Percentiles rank a stretch among this genome's conserved stretches.
Evolutionary conservation across 2,888 invertebrate species (phyloP).

Genomic region (Macrosiphum euphorbiae): DNA sequence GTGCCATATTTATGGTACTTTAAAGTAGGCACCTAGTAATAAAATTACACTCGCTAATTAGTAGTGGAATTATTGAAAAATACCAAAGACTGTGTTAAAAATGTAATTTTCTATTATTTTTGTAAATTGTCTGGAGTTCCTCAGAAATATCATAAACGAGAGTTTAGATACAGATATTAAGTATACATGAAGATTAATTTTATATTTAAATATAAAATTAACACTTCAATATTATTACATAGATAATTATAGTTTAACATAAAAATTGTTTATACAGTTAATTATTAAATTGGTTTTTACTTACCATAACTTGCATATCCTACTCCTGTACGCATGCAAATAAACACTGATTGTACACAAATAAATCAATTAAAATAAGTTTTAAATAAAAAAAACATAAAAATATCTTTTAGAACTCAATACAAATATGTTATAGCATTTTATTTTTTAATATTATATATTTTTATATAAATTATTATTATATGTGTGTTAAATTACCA

Average conservation of each 20-base stretch:
- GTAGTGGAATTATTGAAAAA: too few relatives aligned
- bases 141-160: too few relatives aligned
- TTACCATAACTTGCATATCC: constrained; percentile 64
- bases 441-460: background rate
- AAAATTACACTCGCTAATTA: too few relatives aligned
- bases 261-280: background rate
- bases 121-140: too few relatives aligned
- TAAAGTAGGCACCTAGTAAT: too few relatives aligned
- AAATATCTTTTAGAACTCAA: background rate
- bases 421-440: background rate
- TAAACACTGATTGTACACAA: constrained; percentile 63
- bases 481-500: background rate
- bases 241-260: too few relatives aligned
- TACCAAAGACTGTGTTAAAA: too few relatives aligned
- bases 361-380: constrained; percentile 61
- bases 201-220: background rate
- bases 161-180: too few relatives aligned
- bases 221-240: background rate
- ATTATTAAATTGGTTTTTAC: constrained; percentile 21
- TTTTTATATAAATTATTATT: background rate
- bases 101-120: too few relatives aligned
- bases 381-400: constrained; percentile 21
- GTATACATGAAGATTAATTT: background rate
- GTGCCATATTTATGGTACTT: too few relatives aligned
- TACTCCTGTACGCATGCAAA: constrained; percentile 64